Percentiles rank a stretch among this genome's conserved stretches.
Conservation (phyloP, 1,140 invertebrate species). For the Papilio polyxenes region DNA sequence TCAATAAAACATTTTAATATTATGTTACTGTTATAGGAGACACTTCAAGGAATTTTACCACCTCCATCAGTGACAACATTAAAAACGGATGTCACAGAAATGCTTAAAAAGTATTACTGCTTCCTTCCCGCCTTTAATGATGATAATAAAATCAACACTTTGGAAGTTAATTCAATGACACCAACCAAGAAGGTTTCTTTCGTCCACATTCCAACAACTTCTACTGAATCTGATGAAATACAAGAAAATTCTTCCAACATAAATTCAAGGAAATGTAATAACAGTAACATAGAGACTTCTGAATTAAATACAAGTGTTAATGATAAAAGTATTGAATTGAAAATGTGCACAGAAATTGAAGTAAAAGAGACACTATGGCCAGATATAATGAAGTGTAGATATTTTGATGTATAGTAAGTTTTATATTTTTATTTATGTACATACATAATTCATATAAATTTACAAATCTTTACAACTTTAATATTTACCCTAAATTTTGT, state of each 20-base stretch:
- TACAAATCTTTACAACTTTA: too few relatives aligned
- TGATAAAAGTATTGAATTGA: conserved; percentile 67
- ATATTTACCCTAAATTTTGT: background rate
- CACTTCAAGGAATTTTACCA: conserved; percentile 82
- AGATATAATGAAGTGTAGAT: conserved; percentile 80
- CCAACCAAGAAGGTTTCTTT: conserved; percentile 73
- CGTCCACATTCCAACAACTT: conserved; percentile 60
- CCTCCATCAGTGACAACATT: conserved; percentile 84
- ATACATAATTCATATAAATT: background rate
- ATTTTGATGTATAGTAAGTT: conserved; percentile 85
- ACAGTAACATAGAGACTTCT: conserved; percentile 44
- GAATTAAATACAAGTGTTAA: conserved; percentile 66
- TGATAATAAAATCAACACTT: conserved; percentile 47
- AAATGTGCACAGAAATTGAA: conserved; percentile 62
- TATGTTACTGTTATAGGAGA: conserved; percentile 61
- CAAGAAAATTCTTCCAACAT: conserved; percentile 44
- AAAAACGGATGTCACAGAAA: conserved; percentile 83
- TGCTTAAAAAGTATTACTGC: conserved; percentile 79
- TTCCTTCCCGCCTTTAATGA: conserved; percentile 68
- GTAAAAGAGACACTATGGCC: conserved; percentile 78
- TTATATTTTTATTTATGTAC: background rate
- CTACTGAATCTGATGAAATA: conserved; percentile 38
- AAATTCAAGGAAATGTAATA: conserved; percentile 39
- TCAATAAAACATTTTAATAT: background rate
- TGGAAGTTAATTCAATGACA: conserved; percentile 61